phyloP scores from a whole-genome alignment of 2,113 vertebrate genomes.

The Engystomops pustulosus region DNA sequence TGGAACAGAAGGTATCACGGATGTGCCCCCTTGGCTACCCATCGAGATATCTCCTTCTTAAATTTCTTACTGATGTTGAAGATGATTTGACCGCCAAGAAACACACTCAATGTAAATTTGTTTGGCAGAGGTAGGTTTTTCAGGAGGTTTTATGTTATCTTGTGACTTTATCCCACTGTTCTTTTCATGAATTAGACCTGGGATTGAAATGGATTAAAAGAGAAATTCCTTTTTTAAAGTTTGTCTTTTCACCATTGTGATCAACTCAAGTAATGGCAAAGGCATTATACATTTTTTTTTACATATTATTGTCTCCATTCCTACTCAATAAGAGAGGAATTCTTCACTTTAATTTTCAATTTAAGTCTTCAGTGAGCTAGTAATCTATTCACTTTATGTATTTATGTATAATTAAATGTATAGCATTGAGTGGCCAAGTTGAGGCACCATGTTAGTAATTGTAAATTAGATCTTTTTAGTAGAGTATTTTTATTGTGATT shows the following conservation, averaged over 20 bases:
- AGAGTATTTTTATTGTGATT: too few relatives aligned
- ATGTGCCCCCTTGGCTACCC: conserved; percentile 31
- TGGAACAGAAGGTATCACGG: conserved; percentile 42
- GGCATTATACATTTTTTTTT: not conserved
- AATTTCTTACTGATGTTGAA: conserved; percentile 40
- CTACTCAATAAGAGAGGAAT: too few relatives aligned
- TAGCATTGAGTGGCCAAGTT: too few relatives aligned
- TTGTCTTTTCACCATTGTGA: not conserved
- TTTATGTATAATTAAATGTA: too few relatives aligned
- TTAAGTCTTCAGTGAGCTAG: too few relatives aligned
- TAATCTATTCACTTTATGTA: too few relatives aligned
- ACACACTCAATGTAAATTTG: conserved; percentile 38
- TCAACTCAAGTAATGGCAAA: not conserved
- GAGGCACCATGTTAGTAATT: too few relatives aligned
- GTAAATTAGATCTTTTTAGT: too few relatives aligned
- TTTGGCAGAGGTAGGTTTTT: conserved; percentile 32
- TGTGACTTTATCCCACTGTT: conserved; percentile 23
- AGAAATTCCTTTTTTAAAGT: not conserved
- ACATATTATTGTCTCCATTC: too few relatives aligned
- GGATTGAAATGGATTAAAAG: not conserved
- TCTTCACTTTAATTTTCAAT: too few relatives aligned
- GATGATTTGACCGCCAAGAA: conserved; percentile 41
- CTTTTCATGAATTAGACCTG: not conserved
- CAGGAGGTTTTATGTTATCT: conserved; percentile 29
- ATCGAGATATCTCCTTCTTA: conserved; percentile 45